Evolutionary conservation across 2,888 invertebrate genomes (phyloP).

Genomic region (Drosophila neotestacea): DNA sequence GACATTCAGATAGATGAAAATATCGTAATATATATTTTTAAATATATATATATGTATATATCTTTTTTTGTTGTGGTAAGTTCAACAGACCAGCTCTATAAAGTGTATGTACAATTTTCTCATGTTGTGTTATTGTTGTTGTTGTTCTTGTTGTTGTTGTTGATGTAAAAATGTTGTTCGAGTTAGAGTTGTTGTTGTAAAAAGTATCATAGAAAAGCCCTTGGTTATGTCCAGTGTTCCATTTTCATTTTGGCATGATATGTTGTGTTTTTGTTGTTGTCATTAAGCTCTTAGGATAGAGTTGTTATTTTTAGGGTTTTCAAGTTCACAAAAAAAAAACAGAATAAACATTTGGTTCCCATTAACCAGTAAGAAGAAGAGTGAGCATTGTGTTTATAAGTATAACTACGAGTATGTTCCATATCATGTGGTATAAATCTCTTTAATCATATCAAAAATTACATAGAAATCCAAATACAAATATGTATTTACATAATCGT

Average conservation of each 20-base stretch:
- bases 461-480: slow-evolving; percentile 56
- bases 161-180: slow-evolving; percentile 26
- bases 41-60: slow-evolving; percentile 23
- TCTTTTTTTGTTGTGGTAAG: slow-evolving; percentile 7
- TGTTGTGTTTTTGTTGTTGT: slow-evolving; percentile 48
- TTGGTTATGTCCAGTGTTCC: slow-evolving; percentile 56
- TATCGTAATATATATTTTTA: slow-evolving; percentile 17
- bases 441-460: slow-evolving; percentile 75
- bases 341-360: slow-evolving; percentile 56
- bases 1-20: slow-evolving; percentile 41
- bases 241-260: slow-evolving; percentile 56
- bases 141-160: slow-evolving; percentile 29
- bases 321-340: slow-evolving; percentile 1
- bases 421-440: slow-evolving; percentile 43
- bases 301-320: slow-evolving; percentile 30
- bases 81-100: slow-evolving; percentile 53
- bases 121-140: slow-evolving; percentile 29
- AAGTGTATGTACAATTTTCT: slow-evolving; percentile 69
- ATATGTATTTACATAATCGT: slow-evolving; percentile 67
- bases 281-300: slow-evolving; percentile 71
- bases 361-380: slow-evolving; percentile 52
- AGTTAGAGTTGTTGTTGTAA: slow-evolving; percentile 61
- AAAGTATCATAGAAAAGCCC: slow-evolving; percentile 76
- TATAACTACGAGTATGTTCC: slow-evolving; percentile 27
- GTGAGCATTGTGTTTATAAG: slow-evolving; percentile 39